Evolutionary conservation across 2,888 invertebrate genomes (phyloP).

Genomic region (Ormia ochracea): DNA sequence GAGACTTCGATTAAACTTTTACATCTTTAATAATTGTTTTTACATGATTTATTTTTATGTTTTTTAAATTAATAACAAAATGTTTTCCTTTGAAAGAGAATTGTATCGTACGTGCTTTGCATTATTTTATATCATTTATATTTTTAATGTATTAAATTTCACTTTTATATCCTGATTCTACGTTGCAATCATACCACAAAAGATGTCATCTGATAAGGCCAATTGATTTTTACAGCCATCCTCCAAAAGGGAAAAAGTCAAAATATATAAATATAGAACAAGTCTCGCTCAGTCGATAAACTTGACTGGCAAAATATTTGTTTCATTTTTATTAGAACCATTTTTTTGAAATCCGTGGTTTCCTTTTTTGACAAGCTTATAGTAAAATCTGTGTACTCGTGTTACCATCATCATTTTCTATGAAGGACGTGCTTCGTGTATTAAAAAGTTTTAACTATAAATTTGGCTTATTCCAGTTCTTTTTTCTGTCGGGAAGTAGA

Average conservation of each 20-base stretch:
- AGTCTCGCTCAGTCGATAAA: slow-evolving; percentile 54
- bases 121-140: slow-evolving; percentile 24
- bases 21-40: too few species aligned
- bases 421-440: slow-evolving; percentile 41
- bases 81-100: not conserved
- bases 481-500: not conserved
- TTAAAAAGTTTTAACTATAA: slow-evolving; percentile 5
- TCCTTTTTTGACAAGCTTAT: slow-evolving; percentile 29
- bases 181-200: slow-evolving; percentile 24
- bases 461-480: not conserved
- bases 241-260: not conserved
- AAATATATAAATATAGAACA: slow-evolving; percentile 7
- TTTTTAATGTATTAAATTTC: slow-evolving; percentile 14
- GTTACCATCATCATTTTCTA: slow-evolving; percentile 46
- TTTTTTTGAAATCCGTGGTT: slow-evolving; percentile 19
- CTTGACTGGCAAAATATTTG: slow-evolving; percentile 38
- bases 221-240: slow-evolving; percentile 29
- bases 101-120: slow-evolving; percentile 34
- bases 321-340: slow-evolving; percentile 36
- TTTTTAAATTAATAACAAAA: not conserved
- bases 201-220: not conserved
- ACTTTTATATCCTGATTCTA: not conserved
- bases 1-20: too few species aligned
- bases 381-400: slow-evolving; percentile 51
- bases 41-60: not conserved